A percentile compares a stretch with the other conserved stretches of the same genome.
phyloP scores from a whole-genome alignment of 1,140 invertebrate species.

The Ditylenchus dipsaci region DNA sequence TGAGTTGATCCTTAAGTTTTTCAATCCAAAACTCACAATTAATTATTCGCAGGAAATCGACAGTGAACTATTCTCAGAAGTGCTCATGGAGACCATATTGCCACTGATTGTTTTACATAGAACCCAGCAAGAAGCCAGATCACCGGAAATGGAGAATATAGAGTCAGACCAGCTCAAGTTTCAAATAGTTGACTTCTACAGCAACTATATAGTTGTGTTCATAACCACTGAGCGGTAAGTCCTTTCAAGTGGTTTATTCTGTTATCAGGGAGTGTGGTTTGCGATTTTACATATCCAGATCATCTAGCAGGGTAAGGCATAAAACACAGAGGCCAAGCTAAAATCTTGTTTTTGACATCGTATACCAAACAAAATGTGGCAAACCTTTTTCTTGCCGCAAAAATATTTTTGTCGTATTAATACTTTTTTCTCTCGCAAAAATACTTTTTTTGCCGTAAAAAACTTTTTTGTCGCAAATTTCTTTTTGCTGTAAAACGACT shows the following conservation, averaged over 20 bases:
- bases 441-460: no score
- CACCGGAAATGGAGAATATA: not conserved
- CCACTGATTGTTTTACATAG: not conserved
- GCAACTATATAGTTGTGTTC: not conserved
- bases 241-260: not conserved
- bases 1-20: not conserved
- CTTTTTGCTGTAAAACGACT: no score
- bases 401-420: no score
- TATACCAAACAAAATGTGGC: no score
- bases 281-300: no score
- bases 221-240: not conserved
- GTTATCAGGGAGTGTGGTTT: no score
- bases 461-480: no score
- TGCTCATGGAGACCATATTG: not conserved
- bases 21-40: not conserved
- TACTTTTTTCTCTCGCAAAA: no score
- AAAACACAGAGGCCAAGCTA: no score
- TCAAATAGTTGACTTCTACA: not conserved
- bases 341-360: no score
- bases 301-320: no score
- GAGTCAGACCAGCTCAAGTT: not conserved
- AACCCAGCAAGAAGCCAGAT: not conserved
- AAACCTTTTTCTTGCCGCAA: no score
- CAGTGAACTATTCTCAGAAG: not conserved
- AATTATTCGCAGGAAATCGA: not conserved